Evolutionary conservation across 37 sponge, comb jelly and placozoan species (phyloP), one percentile per base, ranked within the genome.

Genomic region (Amphimedon queenslandica): DNA sequence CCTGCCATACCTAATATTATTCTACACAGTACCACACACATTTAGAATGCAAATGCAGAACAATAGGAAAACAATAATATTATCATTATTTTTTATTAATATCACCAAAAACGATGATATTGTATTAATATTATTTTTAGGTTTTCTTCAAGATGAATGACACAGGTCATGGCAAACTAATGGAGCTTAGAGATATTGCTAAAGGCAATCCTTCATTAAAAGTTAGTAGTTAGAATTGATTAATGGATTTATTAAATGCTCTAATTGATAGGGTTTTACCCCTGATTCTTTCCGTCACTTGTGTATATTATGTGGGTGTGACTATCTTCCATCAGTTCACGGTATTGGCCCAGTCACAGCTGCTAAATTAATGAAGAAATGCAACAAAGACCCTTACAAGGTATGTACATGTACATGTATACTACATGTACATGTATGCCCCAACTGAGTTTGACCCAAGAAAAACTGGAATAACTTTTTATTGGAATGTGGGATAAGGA

Each of bases 221-320:
- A 35, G 77, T 86, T 30, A 75, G 71, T 16, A 33, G 36, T 29
- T 8, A 31, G 35, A 31, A 20, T 28, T 27, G 68, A 40, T 70
- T 4, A 40, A 18, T 47, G 53, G 47, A n/a, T 42, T 28, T 37
- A 18, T 18, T 70, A 28, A 27, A 42, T n/a, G 51, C 37, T 63
- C 28, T 55, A 10, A 16, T 32, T 66, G 41, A 37, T 64, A 85
- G 78, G 87, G 87, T 23, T 92, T 96, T 63, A 80, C 75, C 67
- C 63, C 51, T 31, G 80, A 82, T 40, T 77, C 84, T 3, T 94
- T 92, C 76, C 74, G 99, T 13, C 93, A 94, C 29, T 94, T 98
- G 95, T 98, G 99, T 66, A 98, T 98, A 28, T 76, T 98, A 42
- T 94, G 95, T 11, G 99, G 99, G 6, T 98, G 99, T 87, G 99